Evolutionary conservation across 2,797 vertebrate species (phyloP), one percentile per base, ranked within the genome.

Genomic region (Odontamblyopus lacepedii): DNA sequence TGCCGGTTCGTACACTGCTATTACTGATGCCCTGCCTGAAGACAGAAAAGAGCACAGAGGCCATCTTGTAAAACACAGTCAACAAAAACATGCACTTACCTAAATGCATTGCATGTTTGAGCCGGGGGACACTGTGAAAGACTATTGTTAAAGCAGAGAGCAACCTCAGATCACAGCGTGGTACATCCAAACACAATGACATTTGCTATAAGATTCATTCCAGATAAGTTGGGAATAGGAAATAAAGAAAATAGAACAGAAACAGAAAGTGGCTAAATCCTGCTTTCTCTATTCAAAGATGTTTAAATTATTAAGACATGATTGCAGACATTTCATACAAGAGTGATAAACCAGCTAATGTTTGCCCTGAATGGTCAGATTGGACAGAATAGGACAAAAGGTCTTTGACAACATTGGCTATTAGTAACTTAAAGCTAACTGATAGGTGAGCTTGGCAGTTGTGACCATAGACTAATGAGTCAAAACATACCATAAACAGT

Each of bases 41-140:
- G 64, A 51, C 2, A 26, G 13, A 50, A 2, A 11, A 18, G 64
- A 66, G 18, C 44, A 66, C 44, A 50, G 63, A 65, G 63, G 63
- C 5, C 41, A 18, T 66, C 44, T 66, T 41, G 63, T 32, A 71
- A 57, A 73, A 68, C 66, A 72, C 77, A 75, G 75, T 76, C 69
- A 26, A 66, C 63, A 66, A 30, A 65, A 66, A 66, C 23, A 66
- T 27, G 63, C 41, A 66, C 63, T 66, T 63, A 38, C 30, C 32
- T 63, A 63, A 63, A 44, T 63, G 62, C 35, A 44, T 38, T 63
- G n/a, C 35, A 15, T 44, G 62, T 44, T 26, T 44, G 62, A 35
- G 62, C 35, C n/a, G 5, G 38, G 13, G 63, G 63, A 65, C n/a
- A 18, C 27, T 23, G 41, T 41, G 8, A 65, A 48, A 18, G 61